A percentile compares a stretch with the other conserved stretches of the same genome.
phyloP scores from a whole-genome alignment of 1,140 invertebrate species.

The Dendroctonus ponderosae region DNA sequence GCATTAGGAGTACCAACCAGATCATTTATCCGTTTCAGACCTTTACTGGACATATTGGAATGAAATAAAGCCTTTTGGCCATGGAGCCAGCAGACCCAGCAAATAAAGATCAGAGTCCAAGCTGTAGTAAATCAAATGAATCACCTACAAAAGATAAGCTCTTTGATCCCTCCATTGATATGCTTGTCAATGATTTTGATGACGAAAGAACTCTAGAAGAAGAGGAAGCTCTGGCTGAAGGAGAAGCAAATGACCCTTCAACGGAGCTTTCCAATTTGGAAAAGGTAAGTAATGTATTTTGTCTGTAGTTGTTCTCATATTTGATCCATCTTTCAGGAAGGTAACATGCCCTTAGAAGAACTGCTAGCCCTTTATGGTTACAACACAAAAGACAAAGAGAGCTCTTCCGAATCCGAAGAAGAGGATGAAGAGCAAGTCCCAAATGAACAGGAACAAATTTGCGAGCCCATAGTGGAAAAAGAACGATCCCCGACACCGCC shows the following conservation, averaged over 20 bases:
- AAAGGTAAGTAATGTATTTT: constrained; percentile 59
- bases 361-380: constrained; percentile 85
- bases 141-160: constrained; percentile 48
- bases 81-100: constrained; percentile 44
- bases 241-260: constrained; percentile 74
- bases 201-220: constrained; percentile 94
- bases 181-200: constrained; percentile 96
- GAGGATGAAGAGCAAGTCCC: constrained; percentile 41
- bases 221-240: constrained; percentile 89
- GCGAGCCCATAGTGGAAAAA: constrained; percentile 35
- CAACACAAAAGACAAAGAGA: constrained; percentile 51
- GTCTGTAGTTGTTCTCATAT: constrained; percentile 2
- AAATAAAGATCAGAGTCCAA: constrained; percentile 35
- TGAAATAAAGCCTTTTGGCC: constrained; percentile 33
- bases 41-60: constrained; percentile 4
- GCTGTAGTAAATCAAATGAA: constrained; percentile 29
- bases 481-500: constrained; percentile 42
- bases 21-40: no score
- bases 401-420: constrained; percentile 46
- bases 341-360: constrained; percentile 93
- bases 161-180: constrained; percentile 74
- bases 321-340: constrained; percentile 53
- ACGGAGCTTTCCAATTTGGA: constrained; percentile 86
- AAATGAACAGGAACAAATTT: constrained; percentile 24
- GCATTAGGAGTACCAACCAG: no score